These are phyloP conservation scores for Diabrotica virgifera DNA, from an alignment of 1,140 invertebrate species.

Conservation along the genomic window DNA sequence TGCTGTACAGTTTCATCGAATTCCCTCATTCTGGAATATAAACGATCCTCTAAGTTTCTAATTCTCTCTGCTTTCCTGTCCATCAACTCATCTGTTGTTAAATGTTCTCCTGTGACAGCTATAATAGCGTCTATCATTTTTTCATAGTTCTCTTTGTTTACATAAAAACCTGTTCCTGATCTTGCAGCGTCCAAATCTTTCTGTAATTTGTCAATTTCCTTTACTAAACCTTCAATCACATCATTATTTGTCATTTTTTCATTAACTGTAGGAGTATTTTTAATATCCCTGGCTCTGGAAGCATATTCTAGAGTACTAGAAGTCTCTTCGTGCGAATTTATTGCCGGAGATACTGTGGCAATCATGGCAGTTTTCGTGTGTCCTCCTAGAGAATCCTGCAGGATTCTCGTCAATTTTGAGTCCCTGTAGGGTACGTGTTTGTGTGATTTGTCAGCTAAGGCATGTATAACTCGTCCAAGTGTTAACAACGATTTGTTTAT, in stretches of 20 bases:
- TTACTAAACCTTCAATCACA: constrained; percentile 28
- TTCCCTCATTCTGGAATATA: constrained; percentile 15
- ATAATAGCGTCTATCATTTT: constrained; percentile 13
- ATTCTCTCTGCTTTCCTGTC: constrained; percentile 18
- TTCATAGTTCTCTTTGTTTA: constrained; percentile 25
- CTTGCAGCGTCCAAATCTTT: constrained; percentile 28
- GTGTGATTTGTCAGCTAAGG: constrained; percentile 74
- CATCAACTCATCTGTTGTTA: constrained; percentile 11
- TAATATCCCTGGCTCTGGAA: constrained; percentile 91
- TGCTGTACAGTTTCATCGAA: constrained; percentile 19
- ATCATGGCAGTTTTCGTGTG: constrained; percentile 83
- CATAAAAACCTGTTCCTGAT: constrained; percentile 25
- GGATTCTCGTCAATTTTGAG: constrained; percentile 87
- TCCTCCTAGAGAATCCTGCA: constrained; percentile 97
- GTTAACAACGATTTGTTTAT: constrained; percentile 83
- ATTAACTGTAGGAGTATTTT: constrained; percentile 93
- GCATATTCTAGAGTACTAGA: constrained; percentile 95
- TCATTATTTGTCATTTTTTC: constrained; percentile 58
- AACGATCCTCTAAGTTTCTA: constrained; percentile 15
- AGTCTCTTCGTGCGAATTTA: constrained; percentile 88
- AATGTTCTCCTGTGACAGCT: constrained; percentile 10
- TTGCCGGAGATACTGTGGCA: constrained; percentile 89
- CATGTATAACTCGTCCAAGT: constrained; percentile 93
- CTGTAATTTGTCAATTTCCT: constrained; percentile 27
- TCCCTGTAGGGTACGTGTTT: constrained; percentile 57